A percentile compares a stretch with the other conserved stretches of the same genome.
Conservation (phyloP, 1,140 invertebrate species). For the Scaptomyza pallida region DNA sequence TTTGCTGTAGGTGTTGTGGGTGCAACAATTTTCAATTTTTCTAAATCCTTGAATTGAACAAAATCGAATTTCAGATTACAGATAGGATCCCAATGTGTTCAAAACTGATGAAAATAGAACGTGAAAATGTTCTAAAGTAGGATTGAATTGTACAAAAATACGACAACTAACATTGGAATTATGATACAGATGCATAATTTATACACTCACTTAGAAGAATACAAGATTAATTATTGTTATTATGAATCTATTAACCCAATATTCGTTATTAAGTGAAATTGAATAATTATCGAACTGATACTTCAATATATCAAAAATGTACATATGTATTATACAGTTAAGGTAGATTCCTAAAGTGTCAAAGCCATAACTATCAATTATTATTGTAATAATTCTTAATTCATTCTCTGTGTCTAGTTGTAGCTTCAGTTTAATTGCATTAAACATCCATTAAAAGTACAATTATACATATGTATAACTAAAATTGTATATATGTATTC, state of each 20-base stretch:
- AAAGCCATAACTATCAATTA: background rate
- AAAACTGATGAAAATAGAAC: conserved; percentile 10
- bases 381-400: background rate
- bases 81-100: background rate
- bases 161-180: no score
- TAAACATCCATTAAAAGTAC: no score
- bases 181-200: background rate
- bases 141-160: background rate
- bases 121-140: background rate
- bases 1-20: conserved; percentile 75
- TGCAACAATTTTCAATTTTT: conserved; percentile 46
- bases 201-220: background rate
- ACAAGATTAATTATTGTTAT: no score
- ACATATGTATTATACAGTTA: background rate
- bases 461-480: no score
- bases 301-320: no score
- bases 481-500: conserved; percentile 4
- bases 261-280: no score
- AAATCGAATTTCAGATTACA: conserved; percentile 4
- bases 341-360: background rate
- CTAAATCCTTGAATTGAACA: conserved; percentile 18
- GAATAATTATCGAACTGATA: no score
- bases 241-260: no score
- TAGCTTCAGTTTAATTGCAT: background rate
- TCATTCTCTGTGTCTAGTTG: background rate